Evolutionary conservation across 1,140 invertebrate genomes (phyloP).

Genomic region (Drosophila setifemur): DNA sequence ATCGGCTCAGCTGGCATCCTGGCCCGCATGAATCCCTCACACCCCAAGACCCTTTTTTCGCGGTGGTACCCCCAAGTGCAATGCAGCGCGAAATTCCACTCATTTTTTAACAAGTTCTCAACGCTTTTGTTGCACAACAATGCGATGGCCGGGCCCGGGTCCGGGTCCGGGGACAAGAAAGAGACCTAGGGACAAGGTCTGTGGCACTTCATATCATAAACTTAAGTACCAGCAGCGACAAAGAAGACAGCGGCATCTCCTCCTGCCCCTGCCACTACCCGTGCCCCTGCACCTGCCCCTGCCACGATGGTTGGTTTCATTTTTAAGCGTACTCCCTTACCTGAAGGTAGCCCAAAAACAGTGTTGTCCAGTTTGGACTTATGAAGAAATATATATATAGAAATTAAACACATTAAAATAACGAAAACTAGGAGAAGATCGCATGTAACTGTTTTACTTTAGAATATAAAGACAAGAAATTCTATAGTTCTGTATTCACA

Average conservation of each 20-base stretch:
- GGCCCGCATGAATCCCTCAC: constrained; percentile 8
- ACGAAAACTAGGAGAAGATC: no score
- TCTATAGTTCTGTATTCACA: no score
- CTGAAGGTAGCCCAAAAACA: constrained; percentile 17
- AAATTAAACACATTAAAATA: not conserved
- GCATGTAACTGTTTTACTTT: no score
- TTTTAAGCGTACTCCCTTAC: constrained; percentile 21
- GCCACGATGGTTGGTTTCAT: not conserved
- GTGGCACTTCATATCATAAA: constrained; percentile 59
- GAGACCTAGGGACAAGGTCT: constrained; percentile 4
- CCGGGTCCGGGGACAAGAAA: constrained; percentile 5
- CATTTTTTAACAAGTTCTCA: constrained; percentile 78
- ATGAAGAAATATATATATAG: not conserved
- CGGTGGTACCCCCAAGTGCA: constrained; percentile 56
- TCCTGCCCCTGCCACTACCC: not conserved
- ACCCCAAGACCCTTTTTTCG: constrained; percentile 19
- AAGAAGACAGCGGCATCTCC: constrained; percentile 19
- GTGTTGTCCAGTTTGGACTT: not conserved
- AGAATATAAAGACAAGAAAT: no score
- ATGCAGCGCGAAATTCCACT: constrained; percentile 78
- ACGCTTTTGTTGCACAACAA: constrained; percentile 76
- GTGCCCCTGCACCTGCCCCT: not conserved
- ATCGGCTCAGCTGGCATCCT: constrained; percentile 20
- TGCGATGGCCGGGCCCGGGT: constrained; percentile 54
- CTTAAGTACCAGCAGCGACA: constrained; percentile 42